These are phyloP conservation scores for Elaphurus davidianus DNA, from an alignment of 2,113 vertebrate genomes.

Conservation along the genomic window DNA sequence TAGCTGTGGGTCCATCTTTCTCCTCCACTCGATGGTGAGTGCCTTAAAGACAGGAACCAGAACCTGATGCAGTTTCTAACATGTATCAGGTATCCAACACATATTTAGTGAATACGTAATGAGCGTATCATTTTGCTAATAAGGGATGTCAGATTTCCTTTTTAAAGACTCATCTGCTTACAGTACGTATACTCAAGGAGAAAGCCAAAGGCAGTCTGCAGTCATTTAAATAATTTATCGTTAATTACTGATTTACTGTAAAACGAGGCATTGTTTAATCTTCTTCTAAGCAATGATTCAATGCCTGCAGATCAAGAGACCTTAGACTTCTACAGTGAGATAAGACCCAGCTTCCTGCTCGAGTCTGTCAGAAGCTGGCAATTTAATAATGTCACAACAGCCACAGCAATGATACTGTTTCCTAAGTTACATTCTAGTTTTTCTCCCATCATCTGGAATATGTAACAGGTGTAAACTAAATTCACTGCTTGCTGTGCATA, in stretches of 20 bases:
- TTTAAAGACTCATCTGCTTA: not conserved
- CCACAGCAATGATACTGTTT: not conserved
- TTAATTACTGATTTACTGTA: slow-evolving; percentile 36
- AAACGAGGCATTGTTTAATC: slow-evolving; percentile 25
- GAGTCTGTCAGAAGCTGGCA: not conserved
- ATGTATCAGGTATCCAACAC: not conserved
- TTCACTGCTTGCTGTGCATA: not conserved
- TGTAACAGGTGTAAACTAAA: not conserved
- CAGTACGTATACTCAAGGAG: not conserved
- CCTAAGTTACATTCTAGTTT: not conserved
- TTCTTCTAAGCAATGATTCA: not conserved
- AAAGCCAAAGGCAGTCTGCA: slow-evolving; percentile 24
- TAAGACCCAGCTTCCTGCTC: not conserved
- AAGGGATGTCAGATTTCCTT: not conserved
- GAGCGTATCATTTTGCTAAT: not conserved
- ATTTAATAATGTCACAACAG: not conserved
- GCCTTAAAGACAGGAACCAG: not conserved
- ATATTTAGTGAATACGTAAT: not conserved
- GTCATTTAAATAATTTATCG: slow-evolving; percentile 42
- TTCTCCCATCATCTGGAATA: not conserved
- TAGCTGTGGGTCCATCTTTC: not conserved
- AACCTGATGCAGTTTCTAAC: not conserved
- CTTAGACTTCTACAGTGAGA: not conserved
- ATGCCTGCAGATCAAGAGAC: not conserved
- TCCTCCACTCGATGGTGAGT: not conserved